Evolutionary conservation across 2,797 vertebrate species (phyloP).

Genomic region (Enteromius thamalakanensis): DNA sequence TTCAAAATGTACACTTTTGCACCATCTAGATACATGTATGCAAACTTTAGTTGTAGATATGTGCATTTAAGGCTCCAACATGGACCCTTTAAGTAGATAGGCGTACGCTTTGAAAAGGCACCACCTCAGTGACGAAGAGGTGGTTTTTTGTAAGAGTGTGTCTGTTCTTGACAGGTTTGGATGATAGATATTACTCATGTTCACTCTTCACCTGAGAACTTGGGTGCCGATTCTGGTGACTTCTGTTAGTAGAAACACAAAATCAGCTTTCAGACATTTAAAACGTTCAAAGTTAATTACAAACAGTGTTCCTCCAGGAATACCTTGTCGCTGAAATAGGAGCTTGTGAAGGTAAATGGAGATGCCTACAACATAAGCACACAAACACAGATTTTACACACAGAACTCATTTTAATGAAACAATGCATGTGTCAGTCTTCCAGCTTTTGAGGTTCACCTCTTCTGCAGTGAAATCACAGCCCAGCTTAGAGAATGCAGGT

Average conservation of each 20-base stretch:
- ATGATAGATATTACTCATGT: not conserved
- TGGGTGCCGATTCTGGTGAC: constrained; percentile 63
- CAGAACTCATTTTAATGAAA: constrained; percentile 4
- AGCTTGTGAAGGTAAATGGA: constrained; percentile 71
- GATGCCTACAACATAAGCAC: constrained; percentile 68
- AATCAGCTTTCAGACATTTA: not conserved
- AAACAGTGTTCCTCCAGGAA: not conserved
- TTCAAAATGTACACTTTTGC: not conserved
- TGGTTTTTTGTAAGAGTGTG: not conserved
- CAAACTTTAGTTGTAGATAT: not conserved
- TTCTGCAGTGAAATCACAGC: constrained; percentile 68
- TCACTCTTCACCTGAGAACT: constrained; percentile 67
- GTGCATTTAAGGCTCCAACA: not conserved
- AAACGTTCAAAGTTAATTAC: not conserved
- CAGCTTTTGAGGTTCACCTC: constrained; percentile 66
- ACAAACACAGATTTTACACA: constrained; percentile 30
- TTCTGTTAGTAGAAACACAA: constrained; percentile 64
- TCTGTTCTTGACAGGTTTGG: not conserved
- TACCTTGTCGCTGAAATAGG: constrained; percentile 79
- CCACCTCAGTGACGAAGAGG: not conserved
- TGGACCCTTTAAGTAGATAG: not conserved
- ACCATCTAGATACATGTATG: not conserved
- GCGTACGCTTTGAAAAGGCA: not conserved
- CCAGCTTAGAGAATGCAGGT: constrained; percentile 72
- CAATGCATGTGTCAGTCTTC: not conserved